phyloP scores from a whole-genome alignment of 2,113 vertebrate genomes.

The Petroica traversi region DNA sequence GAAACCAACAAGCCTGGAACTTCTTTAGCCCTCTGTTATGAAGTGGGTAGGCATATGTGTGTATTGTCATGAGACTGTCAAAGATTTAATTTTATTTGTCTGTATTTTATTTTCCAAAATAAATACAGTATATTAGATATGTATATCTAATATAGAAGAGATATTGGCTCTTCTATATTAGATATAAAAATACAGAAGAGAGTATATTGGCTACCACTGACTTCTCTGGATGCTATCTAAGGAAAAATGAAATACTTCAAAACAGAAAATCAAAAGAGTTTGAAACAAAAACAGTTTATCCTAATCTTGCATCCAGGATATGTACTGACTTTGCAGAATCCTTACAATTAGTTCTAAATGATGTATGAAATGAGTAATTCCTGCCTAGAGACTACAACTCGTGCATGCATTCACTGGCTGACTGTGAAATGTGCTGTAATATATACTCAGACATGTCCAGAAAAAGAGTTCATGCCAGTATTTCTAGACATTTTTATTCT shows the following conservation, averaged over 20 bases:
- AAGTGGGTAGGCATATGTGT: background rate
- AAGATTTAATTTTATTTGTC: background rate
- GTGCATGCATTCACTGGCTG: background rate
- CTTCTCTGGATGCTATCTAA: background rate
- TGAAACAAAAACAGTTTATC: background rate
- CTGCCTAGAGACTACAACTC: conserved; percentile 7
- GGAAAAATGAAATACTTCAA: conserved; percentile 13
- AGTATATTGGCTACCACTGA: background rate
- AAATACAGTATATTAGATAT: no score
- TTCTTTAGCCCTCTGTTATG: background rate
- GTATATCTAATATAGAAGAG: no score
- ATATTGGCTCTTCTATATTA: no score
- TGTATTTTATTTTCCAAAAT: background rate
- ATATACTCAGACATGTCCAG: background rate
- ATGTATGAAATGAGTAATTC: conserved; percentile 11
- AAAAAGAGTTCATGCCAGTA: background rate
- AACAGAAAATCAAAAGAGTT: conserved; percentile 20
- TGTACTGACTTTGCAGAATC: conserved; percentile 13
- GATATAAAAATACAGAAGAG: no score
- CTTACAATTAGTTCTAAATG: conserved; percentile 32
- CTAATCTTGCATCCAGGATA: background rate
- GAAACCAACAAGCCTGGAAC: background rate
- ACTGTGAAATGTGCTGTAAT: conserved; percentile 4
- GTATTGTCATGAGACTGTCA: background rate
- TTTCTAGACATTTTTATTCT: background rate